Conservation (phyloP, 2,888 invertebrate species). For the Leucania comma region DNA sequence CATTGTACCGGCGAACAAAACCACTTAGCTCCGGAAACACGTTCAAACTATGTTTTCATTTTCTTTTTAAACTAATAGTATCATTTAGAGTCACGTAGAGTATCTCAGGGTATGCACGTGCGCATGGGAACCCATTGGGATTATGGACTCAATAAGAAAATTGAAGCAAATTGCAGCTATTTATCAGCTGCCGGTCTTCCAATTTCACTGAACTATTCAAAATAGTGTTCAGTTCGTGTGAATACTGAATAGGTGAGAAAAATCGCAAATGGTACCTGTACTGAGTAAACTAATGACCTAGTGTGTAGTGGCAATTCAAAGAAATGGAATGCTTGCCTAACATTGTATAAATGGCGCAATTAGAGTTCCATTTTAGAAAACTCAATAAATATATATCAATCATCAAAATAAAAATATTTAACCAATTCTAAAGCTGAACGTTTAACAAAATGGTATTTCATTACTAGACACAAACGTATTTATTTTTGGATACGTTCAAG, state of each 20-base stretch:
- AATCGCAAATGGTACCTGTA: background rate
- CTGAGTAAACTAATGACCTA: too few relatives aligned
- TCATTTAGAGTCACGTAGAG: conserved; percentile 3
- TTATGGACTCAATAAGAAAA: background rate
- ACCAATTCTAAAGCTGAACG: background rate
- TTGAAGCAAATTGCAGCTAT: conserved; percentile 27
- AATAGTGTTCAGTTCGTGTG: background rate
- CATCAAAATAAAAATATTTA: background rate
- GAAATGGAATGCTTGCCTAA: too few relatives aligned
- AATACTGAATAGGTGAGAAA: conserved; percentile 4
- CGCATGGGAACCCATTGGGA: background rate
- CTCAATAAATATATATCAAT: too few relatives aligned
- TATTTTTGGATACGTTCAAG: conserved; percentile 12
- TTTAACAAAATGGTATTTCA: background rate
- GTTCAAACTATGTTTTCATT: conserved; percentile 10
- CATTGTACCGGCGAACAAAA: conserved; percentile 7
- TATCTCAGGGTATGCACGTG: conserved; percentile 7
- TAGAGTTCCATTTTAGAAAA: too few relatives aligned
- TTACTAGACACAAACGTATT: background rate
- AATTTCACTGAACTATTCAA: conserved; percentile 7
- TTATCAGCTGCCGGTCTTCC: background rate
- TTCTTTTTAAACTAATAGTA: conserved; percentile 13
- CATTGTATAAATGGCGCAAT: too few relatives aligned
- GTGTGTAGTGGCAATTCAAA: too few relatives aligned
- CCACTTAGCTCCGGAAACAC: background rate